Evolutionary conservation across 2,888 invertebrate genomes (phyloP), one percentile per base, ranked within the genome.

Genomic region (Meliscaeva auricollis): DNA sequence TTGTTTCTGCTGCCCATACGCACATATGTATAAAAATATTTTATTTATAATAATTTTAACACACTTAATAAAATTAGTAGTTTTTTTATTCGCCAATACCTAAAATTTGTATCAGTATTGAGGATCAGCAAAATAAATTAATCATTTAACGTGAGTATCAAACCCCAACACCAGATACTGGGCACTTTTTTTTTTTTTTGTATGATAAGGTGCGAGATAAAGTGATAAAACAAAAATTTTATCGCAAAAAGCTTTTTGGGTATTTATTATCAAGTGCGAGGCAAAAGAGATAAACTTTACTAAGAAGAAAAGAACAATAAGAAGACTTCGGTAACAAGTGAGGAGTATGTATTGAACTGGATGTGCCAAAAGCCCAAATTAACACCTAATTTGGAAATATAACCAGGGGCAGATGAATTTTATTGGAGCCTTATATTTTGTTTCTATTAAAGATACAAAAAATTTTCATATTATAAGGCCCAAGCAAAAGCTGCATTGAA

Each of bases 211-310:
- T 9, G 38, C 64, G 35, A 54, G 44, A 56, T 35, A 56, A 66
- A 72, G 44, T 41, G 74, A 74, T 74, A 74, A 76, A 76, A 66
- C 38, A 82, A 72, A 72, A 76, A 76, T 82, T 66, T 82, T 82
- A 76, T 82, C 76, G 20, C 56, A 2, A n/a, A 41, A 38, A 76
- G 76, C 72, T 82, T 76, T 81, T 78, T 68, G n/a, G 15, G 26
- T 38, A 60, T 74, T 62, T 75, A 64, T 68, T 72, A 76, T 66
- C 60, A 64, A 52, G 26, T 48, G 44, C 70, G 64, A 30, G 11
- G n/a, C 38, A 9, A 32, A 15, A 22, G 11, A 52, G 30, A 17
- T 44, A 11, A 15, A 38, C 9, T 38, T 38, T 38, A 38, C 9
- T 2, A 13, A 38, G 38, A 38, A 38, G 9, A 11, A 9, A 38